phyloP scores from a whole-genome alignment of 1,140 invertebrate species.

The Microplitis mediator region DNA sequence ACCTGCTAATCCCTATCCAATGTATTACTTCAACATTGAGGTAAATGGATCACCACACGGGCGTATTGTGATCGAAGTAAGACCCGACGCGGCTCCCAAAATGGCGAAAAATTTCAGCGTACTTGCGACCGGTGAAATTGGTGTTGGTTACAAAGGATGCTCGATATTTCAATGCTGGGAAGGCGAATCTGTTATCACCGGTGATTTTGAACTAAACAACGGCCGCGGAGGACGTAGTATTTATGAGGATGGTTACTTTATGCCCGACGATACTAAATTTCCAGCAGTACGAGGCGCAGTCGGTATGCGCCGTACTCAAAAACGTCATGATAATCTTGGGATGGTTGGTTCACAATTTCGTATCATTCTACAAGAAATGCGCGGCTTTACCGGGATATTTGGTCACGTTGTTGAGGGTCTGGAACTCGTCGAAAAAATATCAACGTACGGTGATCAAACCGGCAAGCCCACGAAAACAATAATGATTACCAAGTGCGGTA shows the following conservation, averaged over 20 bases:
- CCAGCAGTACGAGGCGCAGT: slow-evolving; percentile 77
- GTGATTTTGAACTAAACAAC: slow-evolving; percentile 82
- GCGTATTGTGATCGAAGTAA: slow-evolving; percentile 81
- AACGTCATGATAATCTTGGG: slow-evolving; percentile 78
- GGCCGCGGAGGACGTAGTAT: slow-evolving; percentile 79
- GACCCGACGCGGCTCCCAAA: slow-evolving; percentile 83
- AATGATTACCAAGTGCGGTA: slow-evolving; percentile 77
- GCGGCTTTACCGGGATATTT: slow-evolving; percentile 83
- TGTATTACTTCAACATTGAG: slow-evolving; percentile 80
- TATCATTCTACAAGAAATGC: slow-evolving; percentile 80
- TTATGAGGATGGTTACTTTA: slow-evolving; percentile 78
- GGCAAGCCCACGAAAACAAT: slow-evolving; percentile 79
- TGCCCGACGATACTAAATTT: slow-evolving; percentile 82
- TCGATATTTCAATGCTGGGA: slow-evolving; percentile 83
- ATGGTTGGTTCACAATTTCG: slow-evolving; percentile 86
- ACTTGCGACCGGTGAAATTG: slow-evolving; percentile 79
- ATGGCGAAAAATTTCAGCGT: slow-evolving; percentile 90
- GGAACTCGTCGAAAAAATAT: slow-evolving; percentile 80
- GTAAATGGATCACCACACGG: slow-evolving; percentile 74
- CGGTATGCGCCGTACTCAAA: slow-evolving; percentile 82
- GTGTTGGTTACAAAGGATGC: slow-evolving; percentile 80
- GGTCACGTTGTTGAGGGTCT: slow-evolving; percentile 81
- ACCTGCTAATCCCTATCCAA: slow-evolving; percentile 66
- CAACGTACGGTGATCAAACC: slow-evolving; percentile 75
- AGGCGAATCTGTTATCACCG: slow-evolving; percentile 79